Evolutionary conservation across 2,797 vertebrate species (phyloP).

Genomic region (Arremon brunneinucha): DNA sequence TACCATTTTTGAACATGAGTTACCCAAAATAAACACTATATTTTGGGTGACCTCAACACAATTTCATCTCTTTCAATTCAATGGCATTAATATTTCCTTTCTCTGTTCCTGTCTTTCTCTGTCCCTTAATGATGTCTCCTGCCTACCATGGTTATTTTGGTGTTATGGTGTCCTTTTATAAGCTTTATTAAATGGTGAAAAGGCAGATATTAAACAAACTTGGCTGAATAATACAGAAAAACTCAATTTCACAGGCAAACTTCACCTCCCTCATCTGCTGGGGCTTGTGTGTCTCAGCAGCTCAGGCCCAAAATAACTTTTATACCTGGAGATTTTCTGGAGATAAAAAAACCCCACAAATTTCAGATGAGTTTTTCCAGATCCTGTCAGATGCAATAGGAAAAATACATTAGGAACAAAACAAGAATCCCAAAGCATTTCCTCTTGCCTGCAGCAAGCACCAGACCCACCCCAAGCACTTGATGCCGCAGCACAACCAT

Average conservation of each 20-base stretch:
- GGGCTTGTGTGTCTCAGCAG: background rate
- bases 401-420: background rate
- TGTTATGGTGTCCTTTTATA: background rate
- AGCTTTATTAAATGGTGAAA: background rate
- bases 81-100: background rate
- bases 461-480: background rate
- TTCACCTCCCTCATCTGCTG: background rate
- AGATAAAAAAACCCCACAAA: accelerated
- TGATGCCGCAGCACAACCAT: background rate
- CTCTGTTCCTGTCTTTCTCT: background rate
- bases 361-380: background rate
- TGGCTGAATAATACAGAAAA: background rate
- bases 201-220: background rate
- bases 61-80: background rate
- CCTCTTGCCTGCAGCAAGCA: background rate
- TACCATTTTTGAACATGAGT: accelerated
- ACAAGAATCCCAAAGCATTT: background rate
- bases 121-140: background rate
- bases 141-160: background rate
- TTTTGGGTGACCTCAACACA: background rate
- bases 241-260: background rate
- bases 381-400: background rate
- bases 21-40: background rate
- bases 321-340: background rate
- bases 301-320: background rate